These are phyloP conservation scores for Poecilia picta DNA, from an alignment of 2,797 vertebrate genomes.

Conservation along the genomic window DNA sequence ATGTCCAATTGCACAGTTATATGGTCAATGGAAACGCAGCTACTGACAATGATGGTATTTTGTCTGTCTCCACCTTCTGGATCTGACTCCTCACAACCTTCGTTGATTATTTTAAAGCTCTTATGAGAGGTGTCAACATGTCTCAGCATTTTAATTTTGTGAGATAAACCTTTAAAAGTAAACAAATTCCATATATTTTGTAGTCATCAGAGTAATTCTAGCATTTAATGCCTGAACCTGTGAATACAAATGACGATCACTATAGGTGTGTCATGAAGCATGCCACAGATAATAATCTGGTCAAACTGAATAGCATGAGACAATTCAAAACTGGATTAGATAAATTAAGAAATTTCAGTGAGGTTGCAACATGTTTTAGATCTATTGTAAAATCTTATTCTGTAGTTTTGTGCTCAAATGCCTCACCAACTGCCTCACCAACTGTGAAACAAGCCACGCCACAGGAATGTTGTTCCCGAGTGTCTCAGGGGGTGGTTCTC, in stretches of 20 bases:
- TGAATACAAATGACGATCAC: neutral
- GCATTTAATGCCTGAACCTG: neutral
- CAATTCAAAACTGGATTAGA: neutral
- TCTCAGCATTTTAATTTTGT: too few species aligned
- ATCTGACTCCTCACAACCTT: too few species aligned
- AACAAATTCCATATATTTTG: too few species aligned
- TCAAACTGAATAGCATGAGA: neutral
- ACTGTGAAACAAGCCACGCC: conserved; percentile 4
- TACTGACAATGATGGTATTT: too few species aligned
- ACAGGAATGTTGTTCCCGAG: neutral
- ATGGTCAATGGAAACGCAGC: too few species aligned
- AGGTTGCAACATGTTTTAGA: neutral
- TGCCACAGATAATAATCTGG: neutral
- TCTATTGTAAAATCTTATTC: neutral
- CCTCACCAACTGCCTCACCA: neutral
- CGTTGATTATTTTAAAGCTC: too few species aligned
- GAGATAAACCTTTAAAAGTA: too few species aligned
- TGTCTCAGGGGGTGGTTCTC: neutral
- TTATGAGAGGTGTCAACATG: too few species aligned
- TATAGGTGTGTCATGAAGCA: neutral
- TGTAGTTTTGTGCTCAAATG: neutral
- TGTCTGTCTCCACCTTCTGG: too few species aligned
- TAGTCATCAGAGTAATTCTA: neutral
- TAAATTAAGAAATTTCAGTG: neutral
- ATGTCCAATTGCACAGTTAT: too few species aligned